Evolutionary conservation across 1,140 invertebrate species (phyloP).

Genomic region (Callitettix versicolor): DNA sequence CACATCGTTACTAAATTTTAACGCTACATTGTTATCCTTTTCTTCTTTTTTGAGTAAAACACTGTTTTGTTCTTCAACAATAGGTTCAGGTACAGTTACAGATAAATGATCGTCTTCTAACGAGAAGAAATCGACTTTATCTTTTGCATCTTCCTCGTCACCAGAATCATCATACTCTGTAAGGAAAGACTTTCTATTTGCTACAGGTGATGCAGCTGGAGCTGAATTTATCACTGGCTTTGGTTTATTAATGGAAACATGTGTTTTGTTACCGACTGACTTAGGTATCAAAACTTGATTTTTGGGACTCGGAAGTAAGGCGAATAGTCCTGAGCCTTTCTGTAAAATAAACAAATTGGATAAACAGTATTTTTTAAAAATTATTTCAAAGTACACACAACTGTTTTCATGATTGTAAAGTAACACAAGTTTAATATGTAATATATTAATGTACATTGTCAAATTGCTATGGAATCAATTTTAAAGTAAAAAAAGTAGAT

Average conservation of each 20-base stretch:
- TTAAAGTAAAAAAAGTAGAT: no score
- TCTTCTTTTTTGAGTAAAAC: no score
- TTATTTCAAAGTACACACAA: not conserved
- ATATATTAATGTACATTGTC: no score
- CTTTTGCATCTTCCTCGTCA: constrained; percentile 35
- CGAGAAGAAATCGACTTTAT: constrained; percentile 28
- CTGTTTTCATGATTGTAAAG: no score
- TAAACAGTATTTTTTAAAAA: not conserved
- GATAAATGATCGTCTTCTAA: constrained; percentile 20
- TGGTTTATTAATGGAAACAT: constrained; percentile 3
- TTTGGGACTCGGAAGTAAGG: constrained; percentile 23
- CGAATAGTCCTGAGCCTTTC: constrained; percentile 24
- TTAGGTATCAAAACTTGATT: constrained; percentile 10
- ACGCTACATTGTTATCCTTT: no score
- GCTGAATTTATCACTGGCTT: constrained; percentile 4
- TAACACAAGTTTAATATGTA: no score
- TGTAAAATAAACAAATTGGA: constrained; percentile 12
- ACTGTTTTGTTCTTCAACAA: no score
- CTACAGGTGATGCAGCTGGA: not conserved
- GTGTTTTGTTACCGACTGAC: constrained; percentile 3
- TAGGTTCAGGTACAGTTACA: not conserved
- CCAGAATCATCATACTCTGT: constrained; percentile 33
- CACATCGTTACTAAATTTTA: no score
- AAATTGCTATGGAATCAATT: no score
- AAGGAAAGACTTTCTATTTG: constrained; percentile 13